phyloP scores from a whole-genome alignment of 2,888 invertebrate genomes.

The Lithophane socia region DNA sequence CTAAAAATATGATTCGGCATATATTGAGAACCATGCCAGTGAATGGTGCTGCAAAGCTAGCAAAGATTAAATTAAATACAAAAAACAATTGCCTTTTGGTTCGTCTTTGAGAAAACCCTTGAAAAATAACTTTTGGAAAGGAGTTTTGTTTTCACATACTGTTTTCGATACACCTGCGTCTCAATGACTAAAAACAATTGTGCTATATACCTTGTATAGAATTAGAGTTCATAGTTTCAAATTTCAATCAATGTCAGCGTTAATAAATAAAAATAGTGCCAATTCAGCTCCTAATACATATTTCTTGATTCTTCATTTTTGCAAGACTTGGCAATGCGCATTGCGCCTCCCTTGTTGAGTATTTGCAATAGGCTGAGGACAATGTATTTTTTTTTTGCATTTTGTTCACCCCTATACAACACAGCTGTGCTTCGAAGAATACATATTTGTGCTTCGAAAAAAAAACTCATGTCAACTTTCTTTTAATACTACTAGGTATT shows the following conservation, averaged over 20 bases:
- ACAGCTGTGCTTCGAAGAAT: background rate
- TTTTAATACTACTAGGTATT: background rate
- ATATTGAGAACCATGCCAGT: background rate
- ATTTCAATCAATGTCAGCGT: background rate
- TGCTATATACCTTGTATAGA: background rate
- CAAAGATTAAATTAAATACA: background rate
- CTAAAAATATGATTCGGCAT: background rate
- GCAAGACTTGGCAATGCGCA: background rate
- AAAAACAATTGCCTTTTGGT: background rate
- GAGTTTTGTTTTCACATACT: background rate
- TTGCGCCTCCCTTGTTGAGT: background rate
- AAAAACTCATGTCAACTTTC: background rate
- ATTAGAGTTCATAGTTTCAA: slow-evolving; percentile 4
- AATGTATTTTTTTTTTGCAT: background rate
- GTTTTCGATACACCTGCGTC: background rate
- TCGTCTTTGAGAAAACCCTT: background rate
- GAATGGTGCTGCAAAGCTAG: background rate
- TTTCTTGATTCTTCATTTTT: background rate
- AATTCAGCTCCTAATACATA: background rate
- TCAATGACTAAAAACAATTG: background rate
- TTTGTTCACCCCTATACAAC: background rate
- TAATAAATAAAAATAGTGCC: background rate
- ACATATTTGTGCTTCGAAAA: background rate
- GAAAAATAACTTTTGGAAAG: background rate
- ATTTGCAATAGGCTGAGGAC: background rate